Evolutionary conservation across 35 echinoderm and acorn worm species (phyloP), one percentile per base, ranked within the genome.

Genomic region (Anneissia japonica): DNA sequence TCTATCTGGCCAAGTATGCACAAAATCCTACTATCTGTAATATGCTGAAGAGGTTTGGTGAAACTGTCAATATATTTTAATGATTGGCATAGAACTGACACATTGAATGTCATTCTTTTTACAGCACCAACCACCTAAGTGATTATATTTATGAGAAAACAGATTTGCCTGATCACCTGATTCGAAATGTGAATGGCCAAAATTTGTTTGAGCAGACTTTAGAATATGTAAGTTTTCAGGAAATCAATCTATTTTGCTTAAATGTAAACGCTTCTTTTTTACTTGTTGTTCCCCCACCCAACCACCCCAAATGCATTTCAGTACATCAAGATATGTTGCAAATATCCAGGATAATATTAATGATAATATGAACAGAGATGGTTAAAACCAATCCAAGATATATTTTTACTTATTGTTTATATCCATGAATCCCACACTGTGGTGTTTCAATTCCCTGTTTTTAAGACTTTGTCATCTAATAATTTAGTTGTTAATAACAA

Each of bases 121-220:
- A 32, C 84, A 93, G 92, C 75, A 37, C 36, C 19, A 93, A 93
- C 55, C 72, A 90, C 46, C 10, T 85, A 4, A 37, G 32, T 46
- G 92, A 93, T 77, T 90, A 89, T 74, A 93, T 93, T 81, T 45
- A 82, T 77, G 87, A 93, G 32, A 79, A 19, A 4, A 75, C 83
- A 29, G 87, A 93, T 35, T 82, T 93, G 74, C 92, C 92, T 16
- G 87, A 93, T 72, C 87, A 93, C 37, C 83, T 93, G 38, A 93
- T 93, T 19, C 83, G 92, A 32, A 46, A 93, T 75, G 92, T 93
- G 38, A 55, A 74, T 37, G 92, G 92, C 37, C 76, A 89, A 37
- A 77, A 64, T 1, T 36, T 93, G 56, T 93, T 93, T 89, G 87
- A 93, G 77, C 92, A 93, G 84, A 89, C 92, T 19, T 41, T 90